Conservation (phyloP, 2,113 vertebrate genomes). For the Xiphophorus couchianus region DNA sequence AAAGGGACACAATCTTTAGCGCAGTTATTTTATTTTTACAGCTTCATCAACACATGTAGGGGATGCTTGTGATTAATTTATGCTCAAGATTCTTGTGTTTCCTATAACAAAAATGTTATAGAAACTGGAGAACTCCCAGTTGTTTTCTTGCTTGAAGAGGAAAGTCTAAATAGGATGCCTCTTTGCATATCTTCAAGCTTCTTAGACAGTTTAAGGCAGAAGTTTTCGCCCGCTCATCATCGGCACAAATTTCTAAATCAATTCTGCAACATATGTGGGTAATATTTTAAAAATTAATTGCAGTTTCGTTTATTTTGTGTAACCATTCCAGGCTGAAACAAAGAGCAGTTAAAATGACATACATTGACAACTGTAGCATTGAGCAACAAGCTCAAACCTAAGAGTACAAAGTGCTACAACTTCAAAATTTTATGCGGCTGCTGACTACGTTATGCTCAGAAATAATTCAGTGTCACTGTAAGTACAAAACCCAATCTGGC, state of each 20-base stretch:
- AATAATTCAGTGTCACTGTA: neutral
- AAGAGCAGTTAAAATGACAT: no score
- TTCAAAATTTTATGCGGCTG: neutral
- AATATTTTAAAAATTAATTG: no score
- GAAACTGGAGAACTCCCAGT: constrained; percentile 19
- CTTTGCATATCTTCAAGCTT: constrained; percentile 41
- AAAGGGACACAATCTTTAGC: constrained; percentile 24
- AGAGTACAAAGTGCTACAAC: no score
- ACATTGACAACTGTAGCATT: neutral
- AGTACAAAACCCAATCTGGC: neutral
- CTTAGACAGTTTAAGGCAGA: neutral
- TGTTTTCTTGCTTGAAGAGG: constrained; percentile 58
- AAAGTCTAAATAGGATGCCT: constrained; percentile 51
- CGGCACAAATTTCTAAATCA: neutral
- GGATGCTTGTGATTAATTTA: constrained; percentile 14
- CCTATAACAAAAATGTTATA: constrained; percentile 42
- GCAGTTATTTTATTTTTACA: constrained; percentile 30
- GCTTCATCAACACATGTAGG: neutral
- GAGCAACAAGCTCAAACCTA: neutral
- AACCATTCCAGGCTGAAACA: no score
- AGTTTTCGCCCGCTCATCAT: neutral
- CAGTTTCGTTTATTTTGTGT: no score
- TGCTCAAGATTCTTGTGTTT: constrained; percentile 16
- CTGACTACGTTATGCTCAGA: neutral
- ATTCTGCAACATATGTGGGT: no score